Conservation (phyloP, 2,888 invertebrate species). For the Pristionchus mayeri region DNA sequence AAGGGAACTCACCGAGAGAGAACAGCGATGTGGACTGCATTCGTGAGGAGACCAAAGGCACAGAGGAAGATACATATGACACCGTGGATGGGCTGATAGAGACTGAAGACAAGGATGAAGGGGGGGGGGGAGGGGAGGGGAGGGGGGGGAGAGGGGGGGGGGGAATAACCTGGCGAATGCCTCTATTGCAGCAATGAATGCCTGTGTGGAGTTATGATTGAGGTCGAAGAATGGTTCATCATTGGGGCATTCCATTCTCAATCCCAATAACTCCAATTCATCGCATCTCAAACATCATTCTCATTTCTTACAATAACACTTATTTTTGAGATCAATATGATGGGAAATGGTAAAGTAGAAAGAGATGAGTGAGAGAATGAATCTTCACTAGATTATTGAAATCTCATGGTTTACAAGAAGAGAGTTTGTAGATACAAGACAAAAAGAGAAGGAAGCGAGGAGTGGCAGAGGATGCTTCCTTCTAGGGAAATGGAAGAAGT, state of each 20-base stretch:
- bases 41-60: conserved; percentile 73
- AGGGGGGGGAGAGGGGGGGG: conserved; percentile 31
- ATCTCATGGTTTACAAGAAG: no score
- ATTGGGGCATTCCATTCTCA: conserved; percentile 66
- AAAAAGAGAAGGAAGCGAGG: neutral
- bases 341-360: neutral
- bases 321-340: no score
- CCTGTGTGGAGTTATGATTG: conserved; percentile 62
- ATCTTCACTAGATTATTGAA: neutral
- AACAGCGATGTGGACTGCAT: conserved; percentile 72
- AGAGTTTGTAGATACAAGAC: neutral
- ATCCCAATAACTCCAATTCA: neutral
- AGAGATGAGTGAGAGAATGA: neutral
- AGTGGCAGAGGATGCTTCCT: neutral
- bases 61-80: conserved; percentile 72
- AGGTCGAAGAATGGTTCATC: conserved; percentile 70
- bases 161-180: conserved; percentile 67
- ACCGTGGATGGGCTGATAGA: conserved; percentile 73
- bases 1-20: conserved; percentile 56
- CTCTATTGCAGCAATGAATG: conserved; percentile 59
- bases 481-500: neutral
- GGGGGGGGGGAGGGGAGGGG: neutral
- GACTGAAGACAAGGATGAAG: conserved; percentile 53
- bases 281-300: neutral
- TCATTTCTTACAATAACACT: no score